Evolutionary conservation across 2,888 invertebrate species (phyloP), one percentile per base, ranked within the genome.

Genomic region (Parochlus steinenii): DNA sequence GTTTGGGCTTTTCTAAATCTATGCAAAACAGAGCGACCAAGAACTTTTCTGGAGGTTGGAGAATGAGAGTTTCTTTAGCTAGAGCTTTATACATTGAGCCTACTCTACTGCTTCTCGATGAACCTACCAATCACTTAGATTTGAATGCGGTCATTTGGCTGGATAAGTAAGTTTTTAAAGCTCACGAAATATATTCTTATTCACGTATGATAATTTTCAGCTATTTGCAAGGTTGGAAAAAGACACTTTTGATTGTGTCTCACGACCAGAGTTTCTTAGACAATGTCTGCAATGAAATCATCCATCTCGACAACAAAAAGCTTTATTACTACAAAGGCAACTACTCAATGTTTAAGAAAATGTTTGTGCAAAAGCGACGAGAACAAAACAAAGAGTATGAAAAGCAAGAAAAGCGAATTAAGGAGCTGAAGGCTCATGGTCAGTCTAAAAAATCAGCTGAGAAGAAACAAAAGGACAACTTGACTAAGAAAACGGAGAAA

Each of bases 241-340:
- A 99, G 55, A 99, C 98, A 0, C 63, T 99, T 3, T 62, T 99
- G 19, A 83, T 99, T 39, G 98, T 99, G 8, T 98, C 97, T 49
- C 98, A 99, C 74, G 98, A 99, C 69, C 98, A 98, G 63, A 92
- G 92, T 44, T 99, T 99, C 65, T 74, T 99, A 48, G 97, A 99
- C 57, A 98, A 97, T 52, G 95, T 99, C 4, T 99, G 98, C 58
- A 95, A 97, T 38, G 98, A 99, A 63, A 85, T 99, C 44, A 85
- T 99, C 41, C 98, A 99, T 54, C 64, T 99, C 45, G 95, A 99
- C 55, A 78, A 77, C 46, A 83, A 86, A 49, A 95, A 95, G 55
- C 61, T 98, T 34, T 80, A 75, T 53, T 97, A 98, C 55, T 99
- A 99, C 58, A 87, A 90, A 61, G 98, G 98, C 41, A 95, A 95